phyloP scores from a whole-genome alignment of 2,888 invertebrate species.

The Clostera curtula region DNA sequence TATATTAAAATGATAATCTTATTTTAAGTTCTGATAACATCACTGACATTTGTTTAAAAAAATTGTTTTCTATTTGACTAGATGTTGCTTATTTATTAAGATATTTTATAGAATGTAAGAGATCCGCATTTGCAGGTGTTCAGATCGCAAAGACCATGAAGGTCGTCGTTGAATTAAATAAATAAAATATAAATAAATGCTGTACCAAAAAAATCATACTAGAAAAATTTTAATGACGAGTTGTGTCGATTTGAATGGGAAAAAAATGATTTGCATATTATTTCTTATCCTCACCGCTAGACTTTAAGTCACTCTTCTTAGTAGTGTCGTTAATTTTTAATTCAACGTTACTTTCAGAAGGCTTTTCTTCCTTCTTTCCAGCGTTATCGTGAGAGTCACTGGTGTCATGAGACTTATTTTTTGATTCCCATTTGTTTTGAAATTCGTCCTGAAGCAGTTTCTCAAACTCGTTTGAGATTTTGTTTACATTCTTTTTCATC shows the following conservation, averaged over 20 bases:
- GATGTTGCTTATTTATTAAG: slow-evolving; percentile 40
- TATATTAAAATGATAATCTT: slow-evolving; percentile 63
- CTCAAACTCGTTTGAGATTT: slow-evolving; percentile 63
- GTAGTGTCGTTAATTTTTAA: slow-evolving; percentile 34
- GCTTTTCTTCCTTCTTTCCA: slow-evolving; percentile 41
- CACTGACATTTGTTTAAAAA: slow-evolving; percentile 67
- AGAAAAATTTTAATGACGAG: slow-evolving; percentile 35
- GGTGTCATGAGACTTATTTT: slow-evolving; percentile 38
- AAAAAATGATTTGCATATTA: slow-evolving; percentile 21
- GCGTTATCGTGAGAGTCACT: slow-evolving; percentile 27
- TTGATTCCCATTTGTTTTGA: slow-evolving; percentile 49
- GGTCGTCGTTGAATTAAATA: slow-evolving; percentile 29
- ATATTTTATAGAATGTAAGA: slow-evolving; percentile 24
- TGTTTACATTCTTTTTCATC: slow-evolving; percentile 64
- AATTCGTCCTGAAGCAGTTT: slow-evolving; percentile 60
- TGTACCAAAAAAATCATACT: slow-evolving; percentile 40
- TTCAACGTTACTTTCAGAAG: slow-evolving; percentile 31
- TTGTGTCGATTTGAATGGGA: slow-evolving; percentile 20
- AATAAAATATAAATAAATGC: slow-evolving; percentile 36
- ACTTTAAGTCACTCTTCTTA: slow-evolving; percentile 38
- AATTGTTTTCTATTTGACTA: slow-evolving; percentile 51
- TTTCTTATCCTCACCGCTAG: slow-evolving; percentile 38
- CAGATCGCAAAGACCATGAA: slow-evolving; percentile 10
- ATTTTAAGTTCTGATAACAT: slow-evolving; percentile 62
- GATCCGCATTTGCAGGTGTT: slow-evolving; percentile 15